These are phyloP conservation scores for Bujurquina vittata DNA, from an alignment of 2,113 vertebrate genomes.

Conservation along the genomic window DNA sequence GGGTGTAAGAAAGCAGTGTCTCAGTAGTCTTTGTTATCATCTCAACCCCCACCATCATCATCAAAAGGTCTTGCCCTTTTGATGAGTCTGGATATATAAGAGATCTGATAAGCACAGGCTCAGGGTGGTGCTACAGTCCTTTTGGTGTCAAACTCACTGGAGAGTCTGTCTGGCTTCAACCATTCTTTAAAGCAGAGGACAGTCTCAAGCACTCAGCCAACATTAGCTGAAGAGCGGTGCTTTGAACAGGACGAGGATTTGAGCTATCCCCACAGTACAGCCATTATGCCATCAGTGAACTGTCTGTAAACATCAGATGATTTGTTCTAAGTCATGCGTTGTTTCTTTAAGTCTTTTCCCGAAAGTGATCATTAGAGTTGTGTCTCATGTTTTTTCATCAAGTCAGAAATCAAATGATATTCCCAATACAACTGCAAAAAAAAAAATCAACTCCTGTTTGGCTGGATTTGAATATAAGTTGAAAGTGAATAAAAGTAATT, in stretches of 20 bases:
- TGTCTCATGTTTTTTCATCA: neutral
- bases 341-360: neutral
- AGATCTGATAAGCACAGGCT: slow-evolving; percentile 43
- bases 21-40: neutral
- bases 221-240: slow-evolving; percentile 4
- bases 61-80: slow-evolving; percentile 33
- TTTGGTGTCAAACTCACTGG: slow-evolving; percentile 44
- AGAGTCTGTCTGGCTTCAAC: slow-evolving; percentile 4
- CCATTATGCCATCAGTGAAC: slow-evolving; percentile 28
- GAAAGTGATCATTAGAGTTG: neutral
- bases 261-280: neutral
- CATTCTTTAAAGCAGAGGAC: neutral
- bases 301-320: slow-evolving; percentile 2
- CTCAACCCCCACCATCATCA: neutral
- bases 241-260: slow-evolving; percentile 32
- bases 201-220: slow-evolving; percentile 8
- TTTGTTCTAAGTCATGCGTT: neutral
- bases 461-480: neutral
- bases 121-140: slow-evolving; percentile 26
- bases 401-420: neutral
- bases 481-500: neutral
- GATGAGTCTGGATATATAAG: slow-evolving; percentile 17
- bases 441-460: too few species aligned
- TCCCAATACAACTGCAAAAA: neutral
- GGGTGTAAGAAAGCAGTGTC: neutral